Conservation (phyloP, 1,140 invertebrate species). For the Leucophenga varia region DNA sequence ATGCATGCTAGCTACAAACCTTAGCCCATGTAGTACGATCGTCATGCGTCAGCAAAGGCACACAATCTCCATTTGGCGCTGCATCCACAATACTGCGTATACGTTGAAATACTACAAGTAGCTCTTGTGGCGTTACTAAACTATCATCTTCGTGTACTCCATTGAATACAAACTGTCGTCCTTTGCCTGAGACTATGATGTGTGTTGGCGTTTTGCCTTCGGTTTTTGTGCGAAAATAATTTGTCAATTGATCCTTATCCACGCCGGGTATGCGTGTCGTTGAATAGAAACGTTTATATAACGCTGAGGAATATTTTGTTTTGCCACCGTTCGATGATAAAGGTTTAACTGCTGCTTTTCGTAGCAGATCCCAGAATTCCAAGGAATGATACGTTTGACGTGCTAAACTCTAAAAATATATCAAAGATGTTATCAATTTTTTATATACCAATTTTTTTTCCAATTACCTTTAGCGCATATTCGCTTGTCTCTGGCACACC, state of each 20-base stretch:
- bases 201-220: conserved; percentile 43
- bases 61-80: conserved; percentile 58
- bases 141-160: conserved; percentile 48
- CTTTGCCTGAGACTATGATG: conserved; percentile 61
- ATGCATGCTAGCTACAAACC: conserved; percentile 41
- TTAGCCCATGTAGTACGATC: conserved; percentile 66
- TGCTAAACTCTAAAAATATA: conserved; percentile 32
- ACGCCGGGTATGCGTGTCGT: conserved; percentile 68
- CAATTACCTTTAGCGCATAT: conserved; percentile 38
- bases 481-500: conserved; percentile 37
- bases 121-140: conserved; percentile 46
- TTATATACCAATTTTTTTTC: neutral
- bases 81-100: conserved; percentile 56
- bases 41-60: conserved; percentile 67
- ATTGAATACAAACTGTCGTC: conserved; percentile 57
- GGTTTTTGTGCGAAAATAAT: conserved; percentile 45
- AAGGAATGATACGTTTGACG: conserved; percentile 42
- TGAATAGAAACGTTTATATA: conserved; percentile 70
- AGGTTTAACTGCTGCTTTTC: conserved; percentile 61
- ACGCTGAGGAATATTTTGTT: conserved; percentile 53
- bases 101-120: conserved; percentile 61
- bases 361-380: conserved; percentile 51
- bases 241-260: conserved; percentile 60
- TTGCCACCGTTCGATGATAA: conserved; percentile 62
- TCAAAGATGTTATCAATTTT: neutral